These are phyloP conservation scores for Homalodisca vitripennis DNA, from an alignment of 1,140 invertebrate species.

Conservation along the genomic window DNA sequence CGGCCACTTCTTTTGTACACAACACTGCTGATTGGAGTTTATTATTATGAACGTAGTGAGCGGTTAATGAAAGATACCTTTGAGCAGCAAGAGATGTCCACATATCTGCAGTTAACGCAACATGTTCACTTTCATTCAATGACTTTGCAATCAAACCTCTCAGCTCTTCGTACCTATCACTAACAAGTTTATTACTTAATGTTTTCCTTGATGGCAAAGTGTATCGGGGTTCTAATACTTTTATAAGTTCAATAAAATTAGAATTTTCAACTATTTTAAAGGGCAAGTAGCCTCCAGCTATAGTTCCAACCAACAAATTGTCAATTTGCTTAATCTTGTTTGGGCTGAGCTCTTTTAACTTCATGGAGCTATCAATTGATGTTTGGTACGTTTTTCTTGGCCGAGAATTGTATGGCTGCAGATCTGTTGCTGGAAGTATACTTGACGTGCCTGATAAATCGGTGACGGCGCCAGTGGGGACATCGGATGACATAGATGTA, in stretches of 20 bases:
- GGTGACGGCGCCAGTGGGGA: no score
- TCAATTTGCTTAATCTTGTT: neutral
- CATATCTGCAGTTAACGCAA: constrained; percentile 1
- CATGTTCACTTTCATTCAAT: neutral
- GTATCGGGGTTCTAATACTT: neutral
- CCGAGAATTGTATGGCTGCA: no score
- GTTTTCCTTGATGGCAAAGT: neutral
- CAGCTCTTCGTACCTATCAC: neutral
- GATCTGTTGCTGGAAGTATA: no score
- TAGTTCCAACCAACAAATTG: neutral
- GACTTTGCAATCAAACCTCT: neutral
- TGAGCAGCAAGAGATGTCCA: neutral
- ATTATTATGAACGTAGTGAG: constrained; percentile 4
- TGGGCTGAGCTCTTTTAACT: neutral
- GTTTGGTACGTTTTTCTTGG: neutral
- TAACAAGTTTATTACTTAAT: constrained; percentile 5
- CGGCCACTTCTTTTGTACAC: neutral
- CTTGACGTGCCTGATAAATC: no score
- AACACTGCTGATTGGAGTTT: constrained; percentile 10
- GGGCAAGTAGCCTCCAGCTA: neutral
- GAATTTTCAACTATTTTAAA: neutral
- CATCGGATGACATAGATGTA: no score
- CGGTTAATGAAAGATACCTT: neutral
- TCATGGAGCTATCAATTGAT: neutral
- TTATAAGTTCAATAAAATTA: neutral